Conservation (phyloP, 2,113 vertebrate genomes). For the Antennarius striatus region DNA sequence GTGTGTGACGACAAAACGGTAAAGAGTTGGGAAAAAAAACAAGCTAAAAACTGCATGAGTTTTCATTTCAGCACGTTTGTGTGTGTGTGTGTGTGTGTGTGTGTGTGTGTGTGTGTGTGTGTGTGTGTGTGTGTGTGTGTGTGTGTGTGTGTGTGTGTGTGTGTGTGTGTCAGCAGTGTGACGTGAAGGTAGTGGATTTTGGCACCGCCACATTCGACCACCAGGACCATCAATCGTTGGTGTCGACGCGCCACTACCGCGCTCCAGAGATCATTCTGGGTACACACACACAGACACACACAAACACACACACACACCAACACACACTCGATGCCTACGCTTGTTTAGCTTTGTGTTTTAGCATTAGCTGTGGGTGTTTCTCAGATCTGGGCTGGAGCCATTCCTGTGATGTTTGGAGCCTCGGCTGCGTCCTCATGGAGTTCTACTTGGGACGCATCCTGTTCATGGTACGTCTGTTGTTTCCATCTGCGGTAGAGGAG, state of each 20-base stretch:
- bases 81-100: too few species aligned
- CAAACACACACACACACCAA: not conserved
- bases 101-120: slow-evolving; percentile 5
- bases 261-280: slow-evolving; percentile 89
- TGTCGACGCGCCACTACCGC: slow-evolving; percentile 93
- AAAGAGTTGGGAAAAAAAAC: slow-evolving; percentile 37
- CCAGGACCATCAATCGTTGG: slow-evolving; percentile 89
- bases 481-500: too few species aligned
- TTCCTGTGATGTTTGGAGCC: slow-evolving; percentile 95
- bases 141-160: slow-evolving; percentile 9
- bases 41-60: not conserved
- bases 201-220: slow-evolving; percentile 94
- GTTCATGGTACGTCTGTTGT: slow-evolving; percentile 81
- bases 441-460: slow-evolving; percentile 91
- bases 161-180: slow-evolving; percentile 76
- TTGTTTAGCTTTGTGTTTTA: not conserved
- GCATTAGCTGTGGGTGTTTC: not conserved
- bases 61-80: too few species aligned
- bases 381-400: slow-evolving; percentile 94
- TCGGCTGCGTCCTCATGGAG: slow-evolving; percentile 94
- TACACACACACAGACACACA: slow-evolving; percentile 12
- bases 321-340: not conserved
- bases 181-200: slow-evolving; percentile 96
- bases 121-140: slow-evolving; percentile 1
- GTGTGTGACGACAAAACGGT: slow-evolving; percentile 86